Evolutionary conservation across 2,113 vertebrate species (phyloP).

Genomic region (Indri indri): DNA sequence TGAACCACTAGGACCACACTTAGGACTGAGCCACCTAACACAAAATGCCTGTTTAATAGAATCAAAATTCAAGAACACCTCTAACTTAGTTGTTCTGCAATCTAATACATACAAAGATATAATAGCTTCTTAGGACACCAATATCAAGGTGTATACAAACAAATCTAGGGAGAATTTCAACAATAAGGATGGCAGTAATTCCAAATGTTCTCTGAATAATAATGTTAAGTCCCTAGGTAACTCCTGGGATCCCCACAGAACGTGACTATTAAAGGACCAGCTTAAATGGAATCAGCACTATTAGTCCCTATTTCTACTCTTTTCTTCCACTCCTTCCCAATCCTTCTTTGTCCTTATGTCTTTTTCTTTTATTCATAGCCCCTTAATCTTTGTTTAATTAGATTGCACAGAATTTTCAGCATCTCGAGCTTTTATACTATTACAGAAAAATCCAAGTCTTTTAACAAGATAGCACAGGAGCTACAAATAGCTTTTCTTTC

Average conservation of each 20-base stretch:
- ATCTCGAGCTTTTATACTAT: background rate
- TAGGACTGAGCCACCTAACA: background rate
- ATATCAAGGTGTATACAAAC: constrained; percentile 59
- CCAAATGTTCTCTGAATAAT: constrained; percentile 50
- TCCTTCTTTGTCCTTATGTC: background rate
- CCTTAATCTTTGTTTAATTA: background rate
- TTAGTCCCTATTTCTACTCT: background rate
- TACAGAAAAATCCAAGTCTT: background rate
- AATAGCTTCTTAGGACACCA: constrained; percentile 33
- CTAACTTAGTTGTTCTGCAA: constrained; percentile 26
- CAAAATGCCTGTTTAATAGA: background rate
- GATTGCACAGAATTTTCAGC: background rate
- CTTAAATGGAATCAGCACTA: background rate
- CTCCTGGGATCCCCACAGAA: background rate
- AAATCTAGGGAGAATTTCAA: constrained; percentile 52
- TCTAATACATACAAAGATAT: background rate
- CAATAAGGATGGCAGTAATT: constrained; percentile 56
- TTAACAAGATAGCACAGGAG: background rate
- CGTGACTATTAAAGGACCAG: background rate
- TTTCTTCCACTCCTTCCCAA: background rate
- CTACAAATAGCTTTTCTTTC: background rate
- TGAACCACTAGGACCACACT: background rate
- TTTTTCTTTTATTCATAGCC: background rate
- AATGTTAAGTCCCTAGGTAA: constrained; percentile 31
- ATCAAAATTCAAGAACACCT: constrained; percentile 7